phyloP scores from a whole-genome alignment of 2,113 vertebrate genomes.

The Prunella himalayana region DNA sequence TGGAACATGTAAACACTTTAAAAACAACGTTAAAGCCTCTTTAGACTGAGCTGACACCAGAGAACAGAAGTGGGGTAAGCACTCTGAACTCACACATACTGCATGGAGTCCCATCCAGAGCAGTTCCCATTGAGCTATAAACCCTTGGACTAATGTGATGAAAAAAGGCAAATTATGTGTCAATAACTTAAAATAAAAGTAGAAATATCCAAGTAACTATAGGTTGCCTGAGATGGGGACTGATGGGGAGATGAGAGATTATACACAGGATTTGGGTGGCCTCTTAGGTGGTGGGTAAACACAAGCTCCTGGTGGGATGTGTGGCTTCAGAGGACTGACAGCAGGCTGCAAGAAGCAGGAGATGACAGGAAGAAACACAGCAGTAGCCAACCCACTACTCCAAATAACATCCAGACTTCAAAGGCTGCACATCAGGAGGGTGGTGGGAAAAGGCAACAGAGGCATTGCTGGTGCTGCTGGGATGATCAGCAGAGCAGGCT shows the following conservation, averaged over 20 bases:
- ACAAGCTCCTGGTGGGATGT: accelerated
- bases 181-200: background rate
- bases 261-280: background rate
- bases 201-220: background rate
- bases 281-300: background rate
- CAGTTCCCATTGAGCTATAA: background rate
- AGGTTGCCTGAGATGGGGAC: background rate
- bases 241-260: background rate
- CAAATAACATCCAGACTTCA: background rate
- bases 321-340: background rate
- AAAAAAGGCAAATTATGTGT: background rate
- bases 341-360: background rate
- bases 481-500: accelerated
- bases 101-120: background rate
- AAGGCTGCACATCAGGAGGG: background rate
- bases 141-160: background rate
- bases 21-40: background rate
- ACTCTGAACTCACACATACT: accelerated
- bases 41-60: background rate
- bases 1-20: background rate
- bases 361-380: background rate
- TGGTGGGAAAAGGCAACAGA: background rate
- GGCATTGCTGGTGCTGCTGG: background rate
- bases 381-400: background rate
- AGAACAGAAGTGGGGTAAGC: background rate